These are phyloP conservation scores for Pseudomyrmex sp. DNA, from an alignment of 1,140 invertebrate species.

Conservation along the genomic window DNA sequence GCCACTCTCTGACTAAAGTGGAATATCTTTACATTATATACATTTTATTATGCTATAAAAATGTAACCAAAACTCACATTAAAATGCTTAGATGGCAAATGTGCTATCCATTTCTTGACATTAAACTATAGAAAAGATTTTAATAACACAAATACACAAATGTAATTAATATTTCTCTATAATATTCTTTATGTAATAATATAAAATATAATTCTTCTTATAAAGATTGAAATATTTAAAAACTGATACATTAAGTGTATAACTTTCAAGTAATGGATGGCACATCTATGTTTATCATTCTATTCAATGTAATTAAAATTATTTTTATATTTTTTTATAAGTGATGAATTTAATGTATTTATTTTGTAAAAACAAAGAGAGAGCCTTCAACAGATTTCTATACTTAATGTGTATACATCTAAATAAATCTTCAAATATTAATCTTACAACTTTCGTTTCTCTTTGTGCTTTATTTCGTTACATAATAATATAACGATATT, in stretches of 20 bases:
- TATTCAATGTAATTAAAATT: slow-evolving; percentile 42
- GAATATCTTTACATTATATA: slow-evolving; percentile 81
- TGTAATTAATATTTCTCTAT: background rate
- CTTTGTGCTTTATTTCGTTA: slow-evolving; percentile 47
- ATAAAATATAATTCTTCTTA: background rate
- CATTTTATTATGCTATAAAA: slow-evolving; percentile 74
- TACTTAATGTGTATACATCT: slow-evolving; percentile 28
- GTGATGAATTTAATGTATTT: background rate
- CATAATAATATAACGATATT: slow-evolving; percentile 47
- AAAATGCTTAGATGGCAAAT: slow-evolving; percentile 69
- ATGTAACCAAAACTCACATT: slow-evolving; percentile 66
- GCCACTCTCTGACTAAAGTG: slow-evolving; percentile 65
- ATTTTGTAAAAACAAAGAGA: slow-evolving; percentile 6
- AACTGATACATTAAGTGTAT: background rate
- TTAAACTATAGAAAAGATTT: background rate
- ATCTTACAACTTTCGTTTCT: slow-evolving; percentile 19
- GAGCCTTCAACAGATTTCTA: slow-evolving; percentile 10
- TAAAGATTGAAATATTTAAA: too few relatives aligned
- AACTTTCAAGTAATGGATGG: slow-evolving; percentile 58
- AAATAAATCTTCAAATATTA: slow-evolving; percentile 29
- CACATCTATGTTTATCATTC: slow-evolving; percentile 51
- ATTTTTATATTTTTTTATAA: background rate
- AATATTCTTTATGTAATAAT: slow-evolving; percentile 12
- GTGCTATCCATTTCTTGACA: slow-evolving; percentile 69
- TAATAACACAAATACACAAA: background rate